Percentiles rank a stretch among this genome's conserved stretches.
phyloP scores from a whole-genome alignment of 1,140 invertebrate genomes.

The Cecropterus lyciades region DNA sequence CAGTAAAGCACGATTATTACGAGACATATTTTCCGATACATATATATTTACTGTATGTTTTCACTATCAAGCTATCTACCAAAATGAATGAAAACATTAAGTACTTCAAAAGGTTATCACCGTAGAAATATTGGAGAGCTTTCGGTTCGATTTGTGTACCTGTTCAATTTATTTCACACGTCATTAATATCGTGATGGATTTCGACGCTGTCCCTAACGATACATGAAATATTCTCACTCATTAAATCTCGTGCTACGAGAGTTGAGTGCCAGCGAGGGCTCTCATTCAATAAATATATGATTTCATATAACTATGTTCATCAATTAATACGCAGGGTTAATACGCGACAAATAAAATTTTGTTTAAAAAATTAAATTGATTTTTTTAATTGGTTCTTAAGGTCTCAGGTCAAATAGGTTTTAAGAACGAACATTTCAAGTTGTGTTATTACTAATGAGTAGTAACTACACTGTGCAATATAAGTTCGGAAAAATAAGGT shows the following conservation, averaged over 20 bases:
- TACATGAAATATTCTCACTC: constrained; percentile 77
- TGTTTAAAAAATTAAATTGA: too few species aligned
- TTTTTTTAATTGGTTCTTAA: too few species aligned
- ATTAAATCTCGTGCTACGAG: constrained; percentile 69
- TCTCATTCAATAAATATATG: constrained; percentile 66
- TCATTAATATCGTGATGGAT: constrained; percentile 80
- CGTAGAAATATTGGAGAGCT: constrained; percentile 18
- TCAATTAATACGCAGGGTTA: constrained; percentile 36
- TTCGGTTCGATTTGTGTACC: constrained; percentile 43
- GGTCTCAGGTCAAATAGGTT: too few species aligned
- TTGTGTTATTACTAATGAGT: too few species aligned
- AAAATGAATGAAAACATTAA: neutral
- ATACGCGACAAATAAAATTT: too few species aligned
- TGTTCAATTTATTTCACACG: constrained; percentile 73
- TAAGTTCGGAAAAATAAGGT: too few species aligned
- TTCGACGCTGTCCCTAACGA: constrained; percentile 71
- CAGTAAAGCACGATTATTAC: too few species aligned
- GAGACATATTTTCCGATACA: too few species aligned
- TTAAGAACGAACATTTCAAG: too few species aligned
- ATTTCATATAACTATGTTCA: constrained; percentile 45
- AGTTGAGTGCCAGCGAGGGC: constrained; percentile 63
- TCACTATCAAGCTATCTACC: too few species aligned
- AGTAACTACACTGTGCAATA: too few species aligned
- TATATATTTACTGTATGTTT: too few species aligned
- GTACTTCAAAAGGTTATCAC: neutral